phyloP scores from a whole-genome alignment of 2,113 vertebrate species.

The Myanophis thanlyinensis region DNA sequence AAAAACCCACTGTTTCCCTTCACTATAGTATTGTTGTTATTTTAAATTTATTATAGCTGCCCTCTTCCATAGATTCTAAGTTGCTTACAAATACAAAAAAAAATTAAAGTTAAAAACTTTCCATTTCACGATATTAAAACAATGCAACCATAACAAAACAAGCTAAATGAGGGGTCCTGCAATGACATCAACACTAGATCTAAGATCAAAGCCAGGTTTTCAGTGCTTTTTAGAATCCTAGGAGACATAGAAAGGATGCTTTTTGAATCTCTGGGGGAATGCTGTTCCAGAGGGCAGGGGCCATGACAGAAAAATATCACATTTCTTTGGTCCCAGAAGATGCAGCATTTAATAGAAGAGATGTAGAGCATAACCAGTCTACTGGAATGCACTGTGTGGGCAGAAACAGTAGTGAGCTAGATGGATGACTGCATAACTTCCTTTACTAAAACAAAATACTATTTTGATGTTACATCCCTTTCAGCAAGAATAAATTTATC shows the following conservation, averaged over 20 bases:
- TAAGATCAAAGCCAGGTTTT: background rate
- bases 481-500: background rate
- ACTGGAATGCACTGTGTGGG: background rate
- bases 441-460: background rate
- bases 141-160: background rate
- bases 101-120: background rate
- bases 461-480: background rate
- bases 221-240: background rate
- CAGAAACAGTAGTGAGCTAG: background rate
- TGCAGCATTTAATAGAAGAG: background rate
- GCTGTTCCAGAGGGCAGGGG: background rate
- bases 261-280: background rate
- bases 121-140: background rate
- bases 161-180: background rate
- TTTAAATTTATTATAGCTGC: background rate
- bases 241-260: background rate
- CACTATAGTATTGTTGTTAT: background rate
- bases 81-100: background rate
- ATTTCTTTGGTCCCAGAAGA: background rate
- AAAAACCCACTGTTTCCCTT: background rate
- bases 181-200: background rate
- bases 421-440: background rate
- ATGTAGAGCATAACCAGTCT: background rate
- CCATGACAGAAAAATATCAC: background rate
- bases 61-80: background rate